A percentile compares a stretch with the other conserved stretches of the same genome.
These are phyloP conservation scores for Ctena decussata DNA, from an alignment of 2,888 invertebrate genomes.

Conservation along the genomic window DNA sequence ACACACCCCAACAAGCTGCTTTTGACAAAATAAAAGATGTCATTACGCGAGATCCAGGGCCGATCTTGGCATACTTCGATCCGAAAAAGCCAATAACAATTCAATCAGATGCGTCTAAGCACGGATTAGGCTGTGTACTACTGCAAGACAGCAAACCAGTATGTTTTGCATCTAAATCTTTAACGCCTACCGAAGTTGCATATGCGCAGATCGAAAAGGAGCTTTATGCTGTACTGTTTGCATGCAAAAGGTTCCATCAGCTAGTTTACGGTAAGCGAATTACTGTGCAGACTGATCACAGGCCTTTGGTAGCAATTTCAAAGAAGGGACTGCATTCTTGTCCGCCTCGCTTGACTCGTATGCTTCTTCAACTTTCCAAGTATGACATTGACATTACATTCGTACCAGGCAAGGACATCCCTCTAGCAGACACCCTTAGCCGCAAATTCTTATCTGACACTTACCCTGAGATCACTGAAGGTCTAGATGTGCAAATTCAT, in stretches of 20 bases:
- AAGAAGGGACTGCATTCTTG: constrained; percentile 46
- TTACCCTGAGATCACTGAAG: constrained; percentile 24
- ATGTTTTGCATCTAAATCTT: constrained; percentile 69
- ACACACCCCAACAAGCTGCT: constrained; percentile 17
- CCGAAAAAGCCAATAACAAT: constrained; percentile 45
- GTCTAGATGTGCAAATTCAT: constrained; percentile 28
- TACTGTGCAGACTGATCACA: constrained; percentile 70
- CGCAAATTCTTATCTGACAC: constrained; percentile 30
- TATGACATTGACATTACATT: constrained; percentile 33
- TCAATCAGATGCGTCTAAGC: constrained; percentile 63
- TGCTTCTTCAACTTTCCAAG: no score
- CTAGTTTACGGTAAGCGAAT: constrained; percentile 64
- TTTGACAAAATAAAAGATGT: constrained; percentile 32
- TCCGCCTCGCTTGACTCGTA: no score
- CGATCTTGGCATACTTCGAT: constrained; percentile 57
- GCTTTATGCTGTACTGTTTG: constrained; percentile 63
- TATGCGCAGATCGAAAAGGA: constrained; percentile 73
- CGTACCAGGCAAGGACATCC: constrained; percentile 48
- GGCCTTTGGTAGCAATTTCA: constrained; percentile 53
- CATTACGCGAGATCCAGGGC: constrained; percentile 38
- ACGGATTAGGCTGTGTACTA: constrained; percentile 68
- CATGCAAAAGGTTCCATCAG: constrained; percentile 63
- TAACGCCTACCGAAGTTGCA: constrained; percentile 59
- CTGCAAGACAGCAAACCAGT: constrained; percentile 69
- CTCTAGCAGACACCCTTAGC: constrained; percentile 49